These are phyloP conservation scores for Leistus spinibarbis DNA, from an alignment of 2,888 invertebrate genomes.

Conservation along the genomic window DNA sequence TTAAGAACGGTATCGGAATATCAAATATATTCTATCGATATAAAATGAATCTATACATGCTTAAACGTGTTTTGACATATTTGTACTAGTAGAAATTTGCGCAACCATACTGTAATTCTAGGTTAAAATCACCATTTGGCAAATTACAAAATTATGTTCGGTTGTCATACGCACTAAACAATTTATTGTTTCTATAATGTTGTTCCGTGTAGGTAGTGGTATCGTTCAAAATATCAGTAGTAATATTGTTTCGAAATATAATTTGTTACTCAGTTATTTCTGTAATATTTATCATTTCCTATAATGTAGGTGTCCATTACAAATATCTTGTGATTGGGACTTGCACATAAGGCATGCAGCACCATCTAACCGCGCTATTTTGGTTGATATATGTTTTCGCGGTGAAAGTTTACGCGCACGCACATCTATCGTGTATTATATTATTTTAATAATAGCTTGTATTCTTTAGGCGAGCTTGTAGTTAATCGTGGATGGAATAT, in stretches of 20 bases:
- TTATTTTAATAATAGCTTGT: too few relatives aligned
- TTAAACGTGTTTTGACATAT: background rate
- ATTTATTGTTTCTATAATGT: background rate
- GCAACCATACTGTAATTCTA: too few relatives aligned
- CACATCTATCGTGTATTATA: too few relatives aligned
- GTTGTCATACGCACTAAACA: background rate
- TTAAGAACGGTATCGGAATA: background rate
- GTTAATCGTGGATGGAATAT: too few relatives aligned
- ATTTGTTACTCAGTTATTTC: background rate
- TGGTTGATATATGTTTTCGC: too few relatives aligned
- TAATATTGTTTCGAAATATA: slow-evolving; percentile 4
- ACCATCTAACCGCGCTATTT: too few relatives aligned
- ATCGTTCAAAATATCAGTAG: too few relatives aligned
- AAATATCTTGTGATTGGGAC: too few relatives aligned
- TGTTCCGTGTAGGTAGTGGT: background rate
- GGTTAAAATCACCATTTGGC: background rate
- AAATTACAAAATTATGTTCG: background rate
- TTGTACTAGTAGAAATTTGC: background rate
- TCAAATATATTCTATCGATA: background rate
- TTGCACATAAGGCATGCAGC: too few relatives aligned
- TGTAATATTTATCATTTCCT: background rate
- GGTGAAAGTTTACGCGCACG: too few relatives aligned
- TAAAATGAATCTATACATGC: background rate
- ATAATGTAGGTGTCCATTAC: background rate
- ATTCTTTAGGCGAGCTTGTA: too few relatives aligned